These are phyloP conservation scores for Rhinopomastus cyanomelas DNA, from an alignment of 2,113 vertebrate species.

Conservation along the genomic window DNA sequence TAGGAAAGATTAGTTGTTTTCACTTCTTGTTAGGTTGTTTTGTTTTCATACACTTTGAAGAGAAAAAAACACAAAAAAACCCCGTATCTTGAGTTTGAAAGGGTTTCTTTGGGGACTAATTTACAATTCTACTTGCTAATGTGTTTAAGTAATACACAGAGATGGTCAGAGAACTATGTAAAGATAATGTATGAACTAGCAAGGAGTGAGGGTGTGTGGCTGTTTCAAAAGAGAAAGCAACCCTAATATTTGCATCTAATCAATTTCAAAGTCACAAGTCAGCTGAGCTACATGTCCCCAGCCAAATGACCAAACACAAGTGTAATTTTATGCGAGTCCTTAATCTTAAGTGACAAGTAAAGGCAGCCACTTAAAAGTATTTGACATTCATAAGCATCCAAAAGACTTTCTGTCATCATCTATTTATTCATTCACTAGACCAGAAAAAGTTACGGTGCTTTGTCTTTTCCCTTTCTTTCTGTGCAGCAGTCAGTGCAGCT, in stretches of 20 bases:
- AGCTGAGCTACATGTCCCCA: neutral
- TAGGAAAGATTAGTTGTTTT: neutral
- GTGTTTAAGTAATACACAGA: neutral
- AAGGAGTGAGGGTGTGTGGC: too few relatives aligned
- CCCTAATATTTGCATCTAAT: neutral
- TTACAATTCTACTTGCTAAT: neutral
- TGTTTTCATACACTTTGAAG: neutral
- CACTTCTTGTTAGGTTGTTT: neutral
- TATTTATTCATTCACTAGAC: slow-evolving; percentile 49
- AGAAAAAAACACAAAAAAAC: neutral
- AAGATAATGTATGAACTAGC: neutral
- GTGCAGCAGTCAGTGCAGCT: neutral
- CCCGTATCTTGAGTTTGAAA: neutral
- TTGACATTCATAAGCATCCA: slow-evolving; percentile 70
- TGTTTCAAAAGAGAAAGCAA: neutral
- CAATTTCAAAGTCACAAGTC: neutral
- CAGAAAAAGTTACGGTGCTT: slow-evolving; percentile 9
- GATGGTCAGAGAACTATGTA: neutral
- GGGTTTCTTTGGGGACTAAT: neutral
- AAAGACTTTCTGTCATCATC: slow-evolving; percentile 69
- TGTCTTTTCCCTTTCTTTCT: neutral
- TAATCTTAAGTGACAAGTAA: slow-evolving; percentile 66
- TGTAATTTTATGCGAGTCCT: slow-evolving; percentile 31
- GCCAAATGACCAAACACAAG: slow-evolving; percentile 43
- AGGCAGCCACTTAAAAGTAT: slow-evolving; percentile 64